Evolutionary conservation across 2,797 vertebrate genomes (phyloP), one percentile per base, ranked within the genome.

Genomic region (Ibycter americanus): DNA sequence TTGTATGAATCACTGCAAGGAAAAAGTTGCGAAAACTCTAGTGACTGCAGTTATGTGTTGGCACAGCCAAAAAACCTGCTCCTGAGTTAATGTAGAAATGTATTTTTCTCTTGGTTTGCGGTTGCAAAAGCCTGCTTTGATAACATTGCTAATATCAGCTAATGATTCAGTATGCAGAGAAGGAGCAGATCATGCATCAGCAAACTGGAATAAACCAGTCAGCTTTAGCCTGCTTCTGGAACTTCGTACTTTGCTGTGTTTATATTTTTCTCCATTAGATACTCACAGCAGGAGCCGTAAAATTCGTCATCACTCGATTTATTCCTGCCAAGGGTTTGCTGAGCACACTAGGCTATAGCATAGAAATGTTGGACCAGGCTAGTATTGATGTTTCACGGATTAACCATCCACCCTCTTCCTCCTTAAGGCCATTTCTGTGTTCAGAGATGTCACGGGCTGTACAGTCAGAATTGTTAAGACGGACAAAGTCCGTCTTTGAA

Each of bases 221-320:
- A 88, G 36, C 34, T 95, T 90, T 58, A 86, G 84, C 61, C 49
- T 58, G 78, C 55, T 56, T 52, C 78, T 92, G 70, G 88, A 85
- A 36, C 42, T 58, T 84, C 29, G 22, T 68, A 40, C 67, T 66
- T 82, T 58, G 27, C 61, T 46, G 46, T 96, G 73, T 91, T 97
- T 84, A 52, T 91, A 66, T 65, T 81, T 91, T 91, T 93, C 89
- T 89, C 94, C 54, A 51, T 82, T 86, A 95, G 87, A 85, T 58
- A 90, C 67, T 9, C 66, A 47, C 63, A 97, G 85, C 47, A 94
- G 90, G 84, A 62, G 74, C 86, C 1, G 6, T 58, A 61, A 83
- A 87, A 74, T 82, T 84, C 2, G 0, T 95, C 81, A 90, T 51
- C 59, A 9, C 40, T 23, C 23, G 12, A 19, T 46, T 61, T 84